These are phyloP conservation scores for Smutsia temminckii DNA, from an alignment of 2,797 vertebrate genomes.

Conservation along the genomic window DNA sequence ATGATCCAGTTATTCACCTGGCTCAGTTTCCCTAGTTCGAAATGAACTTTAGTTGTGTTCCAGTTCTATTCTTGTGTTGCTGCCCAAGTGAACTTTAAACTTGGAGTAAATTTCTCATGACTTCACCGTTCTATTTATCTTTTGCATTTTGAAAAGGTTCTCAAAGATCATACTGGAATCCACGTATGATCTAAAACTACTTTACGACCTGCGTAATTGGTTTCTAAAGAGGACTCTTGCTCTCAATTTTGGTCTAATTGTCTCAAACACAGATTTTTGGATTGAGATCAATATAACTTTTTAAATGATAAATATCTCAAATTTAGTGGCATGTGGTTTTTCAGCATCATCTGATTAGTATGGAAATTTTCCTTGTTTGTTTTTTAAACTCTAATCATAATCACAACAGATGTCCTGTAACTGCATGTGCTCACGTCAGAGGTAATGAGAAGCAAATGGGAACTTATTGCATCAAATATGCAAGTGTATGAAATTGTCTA, in stretches of 20 bases:
- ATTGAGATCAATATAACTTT: background rate
- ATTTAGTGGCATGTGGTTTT: background rate
- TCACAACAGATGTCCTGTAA: conserved; percentile 35
- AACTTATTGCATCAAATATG: background rate
- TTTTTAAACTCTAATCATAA: conserved; percentile 34
- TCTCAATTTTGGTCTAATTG: background rate
- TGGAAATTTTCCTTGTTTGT: conserved; percentile 27
- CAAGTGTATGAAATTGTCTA: conserved; percentile 32
- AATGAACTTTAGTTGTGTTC: background rate
- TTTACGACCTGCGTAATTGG: background rate
- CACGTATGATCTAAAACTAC: background rate
- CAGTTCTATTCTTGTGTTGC: background rate
- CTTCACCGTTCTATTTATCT: background rate
- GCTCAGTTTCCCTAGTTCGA: background rate
- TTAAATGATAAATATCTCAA: conserved; percentile 6
- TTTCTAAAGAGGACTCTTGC: background rate
- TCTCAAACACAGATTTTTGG: background rate
- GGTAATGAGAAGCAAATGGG: conserved; percentile 51
- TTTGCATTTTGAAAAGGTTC: background rate
- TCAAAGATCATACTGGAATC: background rate
- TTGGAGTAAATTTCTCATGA: background rate
- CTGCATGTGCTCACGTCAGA: background rate
- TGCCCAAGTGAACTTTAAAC: background rate
- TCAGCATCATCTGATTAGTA: conserved; percentile 20
- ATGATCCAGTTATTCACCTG: background rate